Percentiles rank a stretch among this genome's conserved stretches.
Evolutionary conservation across 2,113 vertebrate genomes (phyloP).

Genomic region (Machaerirhynchus nigripectus): DNA sequence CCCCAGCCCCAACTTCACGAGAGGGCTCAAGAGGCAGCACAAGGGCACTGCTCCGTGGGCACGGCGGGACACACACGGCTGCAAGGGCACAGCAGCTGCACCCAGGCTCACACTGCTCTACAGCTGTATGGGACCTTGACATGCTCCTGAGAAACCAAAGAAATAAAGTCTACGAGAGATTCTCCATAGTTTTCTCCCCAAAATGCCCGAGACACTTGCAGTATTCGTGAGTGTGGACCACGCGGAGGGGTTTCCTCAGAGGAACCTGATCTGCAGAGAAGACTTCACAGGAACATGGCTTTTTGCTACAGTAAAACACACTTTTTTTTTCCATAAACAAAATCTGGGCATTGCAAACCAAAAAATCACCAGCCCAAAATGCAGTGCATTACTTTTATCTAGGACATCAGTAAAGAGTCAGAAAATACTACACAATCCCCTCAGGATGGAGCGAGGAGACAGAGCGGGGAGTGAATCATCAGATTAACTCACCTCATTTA

Average conservation of each 20-base stretch:
- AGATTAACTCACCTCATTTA: conserved; percentile 86
- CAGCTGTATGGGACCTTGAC: not conserved
- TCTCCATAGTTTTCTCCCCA: not conserved
- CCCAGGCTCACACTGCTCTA: not conserved
- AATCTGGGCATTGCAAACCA: not conserved
- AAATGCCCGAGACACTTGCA: not conserved
- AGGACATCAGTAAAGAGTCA: conserved; percentile 35
- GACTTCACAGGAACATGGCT: not conserved
- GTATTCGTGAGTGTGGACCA: not conserved
- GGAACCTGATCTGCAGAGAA: not conserved
- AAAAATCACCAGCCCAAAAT: not conserved
- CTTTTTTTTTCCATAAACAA: not conserved
- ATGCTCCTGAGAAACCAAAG: not conserved
- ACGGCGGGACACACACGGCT: accelerated
- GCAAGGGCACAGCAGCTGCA: not conserved
- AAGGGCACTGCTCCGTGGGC: not conserved
- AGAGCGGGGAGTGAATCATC: conserved; percentile 32
- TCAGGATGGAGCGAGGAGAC: conserved; percentile 40
- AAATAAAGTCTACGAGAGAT: not conserved
- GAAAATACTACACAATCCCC: conserved; percentile 46
- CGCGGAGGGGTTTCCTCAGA: not conserved
- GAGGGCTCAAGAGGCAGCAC: not conserved
- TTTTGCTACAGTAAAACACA: not conserved
- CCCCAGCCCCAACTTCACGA: not conserved
- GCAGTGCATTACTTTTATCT: not conserved